Percentiles rank a stretch among this genome's conserved stretches.
These are phyloP conservation scores for Epicampocera succincta DNA, from an alignment of 2,888 invertebrate genomes.

Conservation along the genomic window DNA sequence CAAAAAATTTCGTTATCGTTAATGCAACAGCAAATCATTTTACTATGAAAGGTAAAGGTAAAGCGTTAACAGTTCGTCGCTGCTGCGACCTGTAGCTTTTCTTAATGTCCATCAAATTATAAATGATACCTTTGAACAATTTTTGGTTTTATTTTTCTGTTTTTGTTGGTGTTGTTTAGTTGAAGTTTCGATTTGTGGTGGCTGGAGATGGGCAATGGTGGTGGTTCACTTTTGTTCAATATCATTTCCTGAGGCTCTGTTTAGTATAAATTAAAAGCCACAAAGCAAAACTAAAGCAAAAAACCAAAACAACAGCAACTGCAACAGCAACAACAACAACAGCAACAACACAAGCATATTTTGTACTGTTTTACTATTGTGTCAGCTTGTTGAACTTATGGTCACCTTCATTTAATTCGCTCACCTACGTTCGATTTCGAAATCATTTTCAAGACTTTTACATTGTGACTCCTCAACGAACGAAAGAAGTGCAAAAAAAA, in stretches of 20 bases:
- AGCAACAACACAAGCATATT: too few species aligned
- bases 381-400: slow-evolving; percentile 80
- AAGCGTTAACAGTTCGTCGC: neutral
- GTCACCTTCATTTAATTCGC: slow-evolving; percentile 79
- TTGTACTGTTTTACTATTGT: slow-evolving; percentile 69
- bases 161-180: neutral
- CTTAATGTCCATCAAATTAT: slow-evolving; percentile 25
- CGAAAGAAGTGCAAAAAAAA: neutral
- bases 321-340: too few species aligned
- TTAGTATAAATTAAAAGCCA: slow-evolving; percentile 69
- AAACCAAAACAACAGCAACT: neutral
- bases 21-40: too few species aligned
- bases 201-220: slow-evolving; percentile 2
- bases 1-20: too few species aligned
- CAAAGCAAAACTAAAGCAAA: slow-evolving; percentile 58
- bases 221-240: slow-evolving; percentile 60
- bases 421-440: slow-evolving; percentile 68
- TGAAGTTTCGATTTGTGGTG: slow-evolving; percentile 34
- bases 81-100: neutral
- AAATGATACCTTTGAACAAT: slow-evolving; percentile 47
- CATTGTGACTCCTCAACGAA: neutral
- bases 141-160: too few species aligned
- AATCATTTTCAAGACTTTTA: slow-evolving; percentile 19
- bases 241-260: slow-evolving; percentile 59
- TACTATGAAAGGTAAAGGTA: too few species aligned